Evolutionary conservation across 1,140 invertebrate species (phyloP).

Genomic region (Meloidogyne floridensis): DNA sequence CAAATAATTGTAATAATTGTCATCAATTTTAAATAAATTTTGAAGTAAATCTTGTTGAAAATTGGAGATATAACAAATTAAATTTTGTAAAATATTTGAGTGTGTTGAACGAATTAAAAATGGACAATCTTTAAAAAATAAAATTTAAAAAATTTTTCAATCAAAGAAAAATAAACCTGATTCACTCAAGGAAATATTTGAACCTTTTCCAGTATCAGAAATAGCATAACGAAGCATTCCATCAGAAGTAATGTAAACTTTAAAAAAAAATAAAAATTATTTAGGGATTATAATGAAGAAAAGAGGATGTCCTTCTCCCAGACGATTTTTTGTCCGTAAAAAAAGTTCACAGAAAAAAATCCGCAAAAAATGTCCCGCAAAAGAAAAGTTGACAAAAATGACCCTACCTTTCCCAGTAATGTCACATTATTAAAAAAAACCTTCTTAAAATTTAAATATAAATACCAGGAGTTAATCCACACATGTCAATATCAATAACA

Average conservation of each 20-base stretch:
- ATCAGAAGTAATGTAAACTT: slow-evolving; percentile 56
- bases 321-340: too few species aligned
- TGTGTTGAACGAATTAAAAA: slow-evolving; percentile 15
- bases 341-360: too few species aligned
- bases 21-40: not conserved
- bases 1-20: not conserved
- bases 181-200: not conserved
- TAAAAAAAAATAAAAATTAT: not conserved
- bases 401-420: too few species aligned
- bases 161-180: slow-evolving; percentile 2
- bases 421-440: not conserved
- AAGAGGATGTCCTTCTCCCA: too few species aligned
- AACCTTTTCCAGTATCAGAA: slow-evolving; percentile 24
- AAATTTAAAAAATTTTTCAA: slow-evolving; percentile 4
- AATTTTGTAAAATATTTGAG: not conserved
- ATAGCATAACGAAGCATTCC: slow-evolving; percentile 48
- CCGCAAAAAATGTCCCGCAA: too few species aligned
- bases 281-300: too few species aligned
- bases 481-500: slow-evolving; percentile 59
- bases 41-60: not conserved
- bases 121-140: slow-evolving; percentile 5
- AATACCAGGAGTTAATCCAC: slow-evolving; percentile 54
- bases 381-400: too few species aligned
- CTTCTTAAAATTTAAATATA: not conserved
- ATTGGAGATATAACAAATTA: not conserved